Evolutionary conservation across 2,888 invertebrate genomes (phyloP), one percentile per base, ranked within the genome.

Genomic region (Theodoxus fluviatilis): DNA sequence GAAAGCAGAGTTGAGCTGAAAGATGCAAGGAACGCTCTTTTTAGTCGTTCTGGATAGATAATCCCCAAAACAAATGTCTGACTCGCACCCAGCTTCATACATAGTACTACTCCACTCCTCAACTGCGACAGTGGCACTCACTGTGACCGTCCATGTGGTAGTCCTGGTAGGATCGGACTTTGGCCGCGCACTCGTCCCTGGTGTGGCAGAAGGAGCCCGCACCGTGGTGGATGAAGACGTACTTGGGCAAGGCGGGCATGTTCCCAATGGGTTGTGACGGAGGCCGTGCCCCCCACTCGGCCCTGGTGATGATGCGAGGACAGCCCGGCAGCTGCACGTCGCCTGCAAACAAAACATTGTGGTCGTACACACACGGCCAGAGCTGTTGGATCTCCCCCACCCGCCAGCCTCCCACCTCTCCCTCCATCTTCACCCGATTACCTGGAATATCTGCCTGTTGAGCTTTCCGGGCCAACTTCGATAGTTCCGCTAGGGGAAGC

Each of bases 171-270:
- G 63, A 35, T 55, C 65, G 66, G 12, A 80, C 73, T 15, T 71
- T 70, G 0, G 15, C 18, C 0, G 63, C 64, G 47, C 80, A 80
- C 1, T 52, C 66, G 3, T 68, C 9, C 38, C 72, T 28, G 1
- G 73, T 71, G 38, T 67, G 67, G 71, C 82, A 82, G 31, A 87
- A 83, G 9, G 84, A 83, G 2, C 89, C 89, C 0, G 87, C 90
- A 0, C 90, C 88, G 68, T 83, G 83, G 63, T 83, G 83, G 31
- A 83, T 79, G 71, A 81, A 82, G 2, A 81, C 77, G 67, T 80
- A 78, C 25, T 75, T 68, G 3, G 78, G 79, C 1, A 79, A 79
- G 22, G 52, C 73, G 15, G 63, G 33, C 70, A 82, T 75, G 6
- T 68, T 67, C 2, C 43, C 47, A 1, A 68, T 66, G 2, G 78